phyloP scores from a whole-genome alignment of 2,113 vertebrate genomes.

The Apodemus speciosus region DNA sequence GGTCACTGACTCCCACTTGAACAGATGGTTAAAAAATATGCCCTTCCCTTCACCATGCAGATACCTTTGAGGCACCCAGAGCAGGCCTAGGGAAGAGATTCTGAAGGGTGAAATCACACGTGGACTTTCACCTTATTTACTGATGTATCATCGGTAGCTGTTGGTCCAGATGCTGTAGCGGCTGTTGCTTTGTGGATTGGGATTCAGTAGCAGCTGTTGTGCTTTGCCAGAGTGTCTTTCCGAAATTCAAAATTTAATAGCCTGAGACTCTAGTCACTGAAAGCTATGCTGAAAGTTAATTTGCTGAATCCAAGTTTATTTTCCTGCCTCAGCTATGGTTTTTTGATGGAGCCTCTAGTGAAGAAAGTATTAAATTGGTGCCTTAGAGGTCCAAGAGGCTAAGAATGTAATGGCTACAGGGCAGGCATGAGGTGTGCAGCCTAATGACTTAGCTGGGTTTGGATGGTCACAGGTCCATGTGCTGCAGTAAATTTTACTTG shows the following conservation, averaged over 20 bases:
- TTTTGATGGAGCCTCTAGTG: conserved; percentile 48
- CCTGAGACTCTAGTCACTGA: conserved; percentile 75
- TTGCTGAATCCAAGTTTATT: conserved; percentile 80
- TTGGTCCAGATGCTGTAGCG: conserved; percentile 64
- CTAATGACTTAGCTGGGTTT: background rate
- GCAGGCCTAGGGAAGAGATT: background rate
- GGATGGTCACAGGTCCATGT: background rate
- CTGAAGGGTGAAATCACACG: conserved; percentile 35
- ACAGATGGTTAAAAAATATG: background rate
- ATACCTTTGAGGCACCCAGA: background rate
- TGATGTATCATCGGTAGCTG: conserved; percentile 50
- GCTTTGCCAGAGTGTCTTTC: conserved; percentile 64
- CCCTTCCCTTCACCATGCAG: conserved; percentile 50
- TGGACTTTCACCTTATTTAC: conserved; percentile 68
- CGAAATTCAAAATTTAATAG: conserved; percentile 78
- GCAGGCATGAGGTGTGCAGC: rapidly evolving
- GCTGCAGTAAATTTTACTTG: background rate
- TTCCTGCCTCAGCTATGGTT: conserved; percentile 59
- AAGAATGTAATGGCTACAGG: too few relatives aligned
- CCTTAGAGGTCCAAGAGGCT: background rate
- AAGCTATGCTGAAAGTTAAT: conserved; percentile 76
- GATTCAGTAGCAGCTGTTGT: conserved; percentile 66
- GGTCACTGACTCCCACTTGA: conserved; percentile 53
- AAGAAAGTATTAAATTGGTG: conserved; percentile 26
- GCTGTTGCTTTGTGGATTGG: conserved; percentile 65